Evolutionary conservation across 2,113 vertebrate species (phyloP), one percentile per base, ranked within the genome.

Genomic region (Oenanthe oenanthe): DNA sequence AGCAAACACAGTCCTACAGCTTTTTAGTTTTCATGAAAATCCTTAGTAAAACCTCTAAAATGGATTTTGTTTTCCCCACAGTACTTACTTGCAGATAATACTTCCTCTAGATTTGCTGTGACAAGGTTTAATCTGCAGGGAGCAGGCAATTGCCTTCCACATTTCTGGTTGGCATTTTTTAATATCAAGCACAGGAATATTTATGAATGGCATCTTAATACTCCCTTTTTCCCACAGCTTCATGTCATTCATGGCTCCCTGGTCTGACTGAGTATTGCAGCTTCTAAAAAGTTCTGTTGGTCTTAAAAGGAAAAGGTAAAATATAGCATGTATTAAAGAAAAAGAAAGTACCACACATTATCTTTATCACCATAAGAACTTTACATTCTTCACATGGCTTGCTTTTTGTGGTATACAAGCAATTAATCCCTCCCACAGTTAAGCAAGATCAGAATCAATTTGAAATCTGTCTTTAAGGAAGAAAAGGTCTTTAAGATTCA

Each of bases 161-260:
- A 99, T 99, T 95, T 99, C 98, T 3, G 99, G 99, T 7, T 98
- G 98, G 94, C 99, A 99, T 96, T 98, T 99, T 91, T 98, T 98
- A 95, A 99, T 99, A 97, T 99, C 99, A 82, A 99, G 98, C 89
- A 99, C 99, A 0, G 99, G 99, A 88, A 99, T 99, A 97, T 98
- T 99, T 98, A 99, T 99, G 96, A 99, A 99, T 4, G 99, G 99
- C 99, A 99, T 99, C 98, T 99, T 99, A 96, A 99, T 99, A 26
- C 98, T 99, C 29, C 99, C 99, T 48, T 99, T 99, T 94, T 99
- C 99, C 99, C 99, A 99, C 6, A 99, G 98, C 95, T 99, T 99
- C 97, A 99, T 99, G 96, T 99, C 99, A 62, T 98, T 99, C 98
- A 99, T 98, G 84, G 99, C 99, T 63, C 99, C 99, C 97, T 99